Evolutionary conservation across 2,888 invertebrate species (phyloP).

Genomic region (Latrodectus hesperus): DNA sequence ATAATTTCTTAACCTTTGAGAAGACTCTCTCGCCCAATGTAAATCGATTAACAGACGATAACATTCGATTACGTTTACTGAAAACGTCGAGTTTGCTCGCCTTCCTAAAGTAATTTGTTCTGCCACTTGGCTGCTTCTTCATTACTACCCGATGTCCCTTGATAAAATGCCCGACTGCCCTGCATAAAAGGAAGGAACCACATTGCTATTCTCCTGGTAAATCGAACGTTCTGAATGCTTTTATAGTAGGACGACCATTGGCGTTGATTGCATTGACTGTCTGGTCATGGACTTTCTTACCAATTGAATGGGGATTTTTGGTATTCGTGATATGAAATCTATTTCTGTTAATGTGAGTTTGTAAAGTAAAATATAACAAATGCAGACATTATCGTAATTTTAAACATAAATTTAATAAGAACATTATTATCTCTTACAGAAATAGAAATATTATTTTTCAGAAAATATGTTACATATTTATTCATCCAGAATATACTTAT

Average conservation of each 20-base stretch:
- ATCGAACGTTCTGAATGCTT: neutral
- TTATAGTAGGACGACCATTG: neutral
- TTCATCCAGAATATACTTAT: too few species aligned
- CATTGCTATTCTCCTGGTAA: slow-evolving; percentile 2
- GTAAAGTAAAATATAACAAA: too few species aligned
- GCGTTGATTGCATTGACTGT: neutral
- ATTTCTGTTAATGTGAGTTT: neutral
- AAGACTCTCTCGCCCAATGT: neutral
- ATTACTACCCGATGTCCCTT: slow-evolving; percentile 29
- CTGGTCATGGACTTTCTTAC: neutral
- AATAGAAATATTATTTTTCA: too few species aligned
- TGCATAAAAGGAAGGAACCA: neutral
- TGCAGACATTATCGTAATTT: too few species aligned
- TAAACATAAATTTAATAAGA: too few species aligned
- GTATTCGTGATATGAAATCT: neutral
- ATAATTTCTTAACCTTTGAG: neutral
- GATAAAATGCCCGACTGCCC: slow-evolving; percentile 36
- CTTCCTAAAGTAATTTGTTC: slow-evolving; percentile 40
- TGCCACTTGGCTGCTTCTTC: slow-evolving; percentile 21
- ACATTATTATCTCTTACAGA: too few species aligned
- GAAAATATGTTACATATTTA: too few species aligned
- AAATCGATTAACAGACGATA: slow-evolving; percentile 35
- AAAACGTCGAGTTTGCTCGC: slow-evolving; percentile 9
- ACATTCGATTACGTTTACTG: slow-evolving; percentile 35
- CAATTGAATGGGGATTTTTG: neutral